A percentile compares a stretch with the other conserved stretches of the same genome.
Conservation (phyloP, 2,888 invertebrate genomes). For the Eupithecia dodoneata region DNA sequence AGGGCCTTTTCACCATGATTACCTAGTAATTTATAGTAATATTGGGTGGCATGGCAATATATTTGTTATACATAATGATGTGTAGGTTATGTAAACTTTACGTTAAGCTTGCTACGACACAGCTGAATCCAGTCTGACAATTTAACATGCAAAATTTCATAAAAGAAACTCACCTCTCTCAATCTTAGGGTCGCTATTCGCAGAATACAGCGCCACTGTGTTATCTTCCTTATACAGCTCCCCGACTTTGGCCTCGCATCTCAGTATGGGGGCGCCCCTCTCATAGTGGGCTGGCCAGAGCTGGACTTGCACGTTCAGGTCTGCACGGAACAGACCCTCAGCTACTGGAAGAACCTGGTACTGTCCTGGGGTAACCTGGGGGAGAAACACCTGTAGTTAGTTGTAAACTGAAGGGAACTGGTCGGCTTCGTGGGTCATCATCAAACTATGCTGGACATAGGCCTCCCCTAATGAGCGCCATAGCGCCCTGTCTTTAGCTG, state of each 20-base stretch:
- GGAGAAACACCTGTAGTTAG: slow-evolving; percentile 35
- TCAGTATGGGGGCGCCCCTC: slow-evolving; percentile 86
- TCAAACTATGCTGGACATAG: too few relatives aligned
- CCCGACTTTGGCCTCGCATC: slow-evolving; percentile 87
- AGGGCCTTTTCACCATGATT: too few relatives aligned
- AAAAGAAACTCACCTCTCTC: slow-evolving; percentile 84
- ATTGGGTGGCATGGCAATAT: too few relatives aligned
- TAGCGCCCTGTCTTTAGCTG: too few relatives aligned
- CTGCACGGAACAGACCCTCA: slow-evolving; percentile 84
- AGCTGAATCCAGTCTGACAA: neutral
- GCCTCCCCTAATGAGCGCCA: too few relatives aligned
- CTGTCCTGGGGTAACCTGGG: slow-evolving; percentile 76
- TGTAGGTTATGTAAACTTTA: too few relatives aligned
- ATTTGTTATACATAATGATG: too few relatives aligned
- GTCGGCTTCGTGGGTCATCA: neutral
- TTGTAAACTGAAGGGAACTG: slow-evolving; percentile 30
- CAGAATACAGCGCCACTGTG: slow-evolving; percentile 85
- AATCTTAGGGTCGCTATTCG: slow-evolving; percentile 88
- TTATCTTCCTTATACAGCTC: slow-evolving; percentile 85
- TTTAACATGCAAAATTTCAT: neutral
- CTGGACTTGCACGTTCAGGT: slow-evolving; percentile 84
- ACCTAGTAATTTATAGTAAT: too few relatives aligned
- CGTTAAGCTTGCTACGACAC: too few relatives aligned
- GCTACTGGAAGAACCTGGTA: slow-evolving; percentile 72
- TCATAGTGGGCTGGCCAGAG: slow-evolving; percentile 86